Evolutionary conservation across 1,140 invertebrate genomes (phyloP).

Genomic region (Drosophila teissieri): DNA sequence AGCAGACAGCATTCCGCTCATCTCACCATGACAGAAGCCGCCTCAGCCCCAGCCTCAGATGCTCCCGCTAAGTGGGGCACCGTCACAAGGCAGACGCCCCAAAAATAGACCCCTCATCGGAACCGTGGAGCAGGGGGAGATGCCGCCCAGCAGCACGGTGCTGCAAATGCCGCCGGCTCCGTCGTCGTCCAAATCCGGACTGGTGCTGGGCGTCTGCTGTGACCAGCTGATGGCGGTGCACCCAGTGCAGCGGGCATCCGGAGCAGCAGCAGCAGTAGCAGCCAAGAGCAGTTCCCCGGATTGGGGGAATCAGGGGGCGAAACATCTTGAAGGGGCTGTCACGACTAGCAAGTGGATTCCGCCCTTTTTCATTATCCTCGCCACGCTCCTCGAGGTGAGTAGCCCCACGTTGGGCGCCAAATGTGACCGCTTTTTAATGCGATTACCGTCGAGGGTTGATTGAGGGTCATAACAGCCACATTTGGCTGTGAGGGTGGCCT

Average conservation of each 20-base stretch:
- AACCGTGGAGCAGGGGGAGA: slow-evolving; percentile 40
- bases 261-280: slow-evolving; percentile 7
- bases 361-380: slow-evolving; percentile 93
- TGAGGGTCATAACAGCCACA: slow-evolving; percentile 53
- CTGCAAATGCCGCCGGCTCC: slow-evolving; percentile 64
- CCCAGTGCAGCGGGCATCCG: slow-evolving; percentile 18
- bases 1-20: slow-evolving; percentile 76
- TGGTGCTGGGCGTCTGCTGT: slow-evolving; percentile 74
- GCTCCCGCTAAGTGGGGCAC: slow-evolving; percentile 74
- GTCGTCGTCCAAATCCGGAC: slow-evolving; percentile 51
- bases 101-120: slow-evolving; percentile 64
- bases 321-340: slow-evolving; percentile 3
- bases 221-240: slow-evolving; percentile 71
- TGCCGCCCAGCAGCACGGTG: slow-evolving; percentile 58
- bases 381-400: slow-evolving; percentile 94
- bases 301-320: slow-evolving; percentile 26
- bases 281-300: slow-evolving; percentile 5
- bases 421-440: slow-evolving; percentile 59
- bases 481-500: slow-evolving; percentile 2
- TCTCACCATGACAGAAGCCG: slow-evolving; percentile 72
- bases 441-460: slow-evolving; percentile 67
- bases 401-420: slow-evolving; percentile 21
- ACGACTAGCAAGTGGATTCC: slow-evolving; percentile 88
- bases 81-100: slow-evolving; percentile 78
- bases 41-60: slow-evolving; percentile 29